Base-by-base conservation (phyloP, 2,113 vertebrate species). In the Lonchura striata region DNA sequence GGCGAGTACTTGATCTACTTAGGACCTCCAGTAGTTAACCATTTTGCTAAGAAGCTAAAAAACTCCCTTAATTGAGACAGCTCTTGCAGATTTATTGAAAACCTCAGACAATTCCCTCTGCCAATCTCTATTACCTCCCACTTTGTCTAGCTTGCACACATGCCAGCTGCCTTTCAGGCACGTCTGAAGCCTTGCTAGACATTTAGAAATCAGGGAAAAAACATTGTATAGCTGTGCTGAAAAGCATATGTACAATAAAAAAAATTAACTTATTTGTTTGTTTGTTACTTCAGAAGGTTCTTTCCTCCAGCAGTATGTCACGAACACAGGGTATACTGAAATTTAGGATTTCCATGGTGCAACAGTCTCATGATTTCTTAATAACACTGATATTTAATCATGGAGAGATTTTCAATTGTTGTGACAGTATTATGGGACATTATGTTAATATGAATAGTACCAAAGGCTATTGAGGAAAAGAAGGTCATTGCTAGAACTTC, bases 101-200 rank as follows among this genome's bases (percentile, higher is more conserved):
- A 90, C 41, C 80, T 90, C 71, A 86, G 83, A 71, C 24, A 88
- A 90, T 78, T 90, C 64, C 20, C n/a, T 89, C 52, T 85, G 83
- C 88, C 80, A 89, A 5, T 84, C 80, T 71, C 20, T 83, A 64
- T 91, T 92, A 76, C 39, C 17, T 94, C 86, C 54, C 44, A 91
- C 88, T 88, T 89, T 31, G 33, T 86, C 59, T 83, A 72, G 37
- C 75, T 83, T 91, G 41, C 68, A 90, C 30, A 77, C n/a, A 50
- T 50, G 69, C 65, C 80, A 88, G 16, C 23, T 70, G 59, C 59
- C 88, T 97, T 71, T 90, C 64, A 80, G 60, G 50, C 56, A 94
- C 6, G 9, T 52, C 68, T 93, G 70, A 88, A 90, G 19, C n/a
- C 46, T 78, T 82, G 42, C 27, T 57, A 68, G 56, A 87, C 63